Percentiles rank a stretch among this genome's conserved stretches.
phyloP scores from a whole-genome alignment of 2,888 invertebrate species.

The Acronicta leporina region DNA sequence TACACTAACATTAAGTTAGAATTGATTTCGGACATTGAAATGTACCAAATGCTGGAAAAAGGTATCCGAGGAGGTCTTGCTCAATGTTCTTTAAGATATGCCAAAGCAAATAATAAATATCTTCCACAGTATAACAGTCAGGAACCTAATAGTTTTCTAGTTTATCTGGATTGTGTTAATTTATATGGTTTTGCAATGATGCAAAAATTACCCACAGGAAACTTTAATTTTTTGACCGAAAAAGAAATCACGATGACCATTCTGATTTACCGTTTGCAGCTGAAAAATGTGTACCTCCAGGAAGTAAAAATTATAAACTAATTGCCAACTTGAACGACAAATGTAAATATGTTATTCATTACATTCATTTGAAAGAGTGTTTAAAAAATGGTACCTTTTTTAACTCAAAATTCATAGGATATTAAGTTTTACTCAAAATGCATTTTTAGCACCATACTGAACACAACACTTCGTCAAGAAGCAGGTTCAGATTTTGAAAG shows the following conservation, averaged over 20 bases:
- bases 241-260: neutral
- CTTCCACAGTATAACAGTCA: too few relatives aligned
- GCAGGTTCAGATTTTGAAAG: neutral
- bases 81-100: neutral
- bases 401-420: neutral
- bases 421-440: neutral
- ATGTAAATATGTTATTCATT: slow-evolving; percentile 1
- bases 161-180: slow-evolving; percentile 7
- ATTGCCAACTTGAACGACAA: neutral
- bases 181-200: slow-evolving; percentile 6
- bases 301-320: slow-evolving; percentile 1
- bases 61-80: neutral
- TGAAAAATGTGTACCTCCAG: slow-evolving; percentile 1
- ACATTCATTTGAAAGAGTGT: slow-evolving; percentile 1
- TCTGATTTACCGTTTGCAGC: neutral
- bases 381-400: neutral
- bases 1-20: neutral
- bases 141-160: neutral
- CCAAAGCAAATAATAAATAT: slow-evolving; percentile 1
- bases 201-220: slow-evolving; percentile 1
- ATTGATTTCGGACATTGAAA: neutral
- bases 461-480: neutral
- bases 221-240: neutral
- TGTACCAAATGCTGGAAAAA: neutral
- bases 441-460: neutral